Conservation (phyloP, 2,113 vertebrate species). For the Hirundichthys speculiger region DNA sequence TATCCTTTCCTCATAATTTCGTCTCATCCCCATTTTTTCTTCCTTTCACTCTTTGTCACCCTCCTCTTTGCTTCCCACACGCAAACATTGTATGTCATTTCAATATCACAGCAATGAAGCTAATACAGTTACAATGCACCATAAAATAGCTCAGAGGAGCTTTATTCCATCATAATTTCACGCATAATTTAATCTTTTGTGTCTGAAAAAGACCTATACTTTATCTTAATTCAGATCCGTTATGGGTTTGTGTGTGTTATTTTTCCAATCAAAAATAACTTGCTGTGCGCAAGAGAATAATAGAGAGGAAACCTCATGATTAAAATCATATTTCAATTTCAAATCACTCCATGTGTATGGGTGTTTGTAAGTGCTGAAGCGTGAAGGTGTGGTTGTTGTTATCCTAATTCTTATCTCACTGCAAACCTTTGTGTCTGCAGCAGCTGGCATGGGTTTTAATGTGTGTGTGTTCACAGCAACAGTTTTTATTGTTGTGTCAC, state of each 20-base stretch:
- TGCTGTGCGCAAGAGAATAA: constrained; percentile 19
- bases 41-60: neutral
- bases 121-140: neutral
- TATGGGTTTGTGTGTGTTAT: neutral
- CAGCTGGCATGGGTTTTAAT: neutral
- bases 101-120: constrained; percentile 7
- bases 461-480: neutral
- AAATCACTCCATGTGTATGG: constrained; percentile 14
- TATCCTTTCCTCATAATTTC: constrained; percentile 1
- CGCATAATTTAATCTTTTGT: constrained; percentile 47
- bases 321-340: constrained; percentile 43
- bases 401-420: constrained; percentile 45
- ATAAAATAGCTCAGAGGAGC: neutral
- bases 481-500: constrained; percentile 35
- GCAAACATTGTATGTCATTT: constrained; percentile 3
- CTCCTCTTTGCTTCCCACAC: neutral
- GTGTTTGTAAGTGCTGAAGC: constrained; percentile 1
- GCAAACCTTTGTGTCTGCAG: constrained; percentile 34
- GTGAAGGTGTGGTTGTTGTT: constrained; percentile 13
- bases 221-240: constrained; percentile 39
- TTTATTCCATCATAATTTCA: constrained; percentile 14
- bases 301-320: constrained; percentile 22
- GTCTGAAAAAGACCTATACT: constrained; percentile 18
- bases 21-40: neutral
- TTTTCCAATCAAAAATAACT: constrained; percentile 11